Conservation (phyloP, 2,888 invertebrate species). For the Apotomis capreana region DNA sequence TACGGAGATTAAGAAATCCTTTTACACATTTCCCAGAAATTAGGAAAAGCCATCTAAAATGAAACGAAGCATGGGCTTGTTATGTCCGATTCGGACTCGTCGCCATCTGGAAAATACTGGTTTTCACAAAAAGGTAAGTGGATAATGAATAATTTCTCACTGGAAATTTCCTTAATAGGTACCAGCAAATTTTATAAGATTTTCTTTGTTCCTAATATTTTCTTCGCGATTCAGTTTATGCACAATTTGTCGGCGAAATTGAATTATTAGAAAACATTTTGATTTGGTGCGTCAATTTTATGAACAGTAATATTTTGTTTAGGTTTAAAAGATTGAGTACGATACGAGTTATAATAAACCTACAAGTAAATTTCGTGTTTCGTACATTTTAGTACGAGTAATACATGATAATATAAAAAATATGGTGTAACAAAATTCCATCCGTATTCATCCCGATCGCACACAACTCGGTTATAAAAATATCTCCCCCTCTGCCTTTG, state of each 20-base stretch:
- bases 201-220: neutral
- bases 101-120: neutral
- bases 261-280: neutral
- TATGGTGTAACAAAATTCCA: neutral
- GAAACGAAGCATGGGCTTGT: neutral
- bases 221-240: neutral
- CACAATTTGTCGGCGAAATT: neutral
- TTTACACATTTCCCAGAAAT: constrained; percentile 13
- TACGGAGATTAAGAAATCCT: constrained; percentile 23
- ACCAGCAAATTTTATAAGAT: neutral
- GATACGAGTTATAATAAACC: too few species aligned
- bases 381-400: too few species aligned
- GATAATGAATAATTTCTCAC: constrained; percentile 1
- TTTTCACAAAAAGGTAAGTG: neutral
- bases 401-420: too few species aligned
- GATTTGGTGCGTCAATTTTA: neutral
- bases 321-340: too few species aligned
- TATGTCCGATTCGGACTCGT: neutral
- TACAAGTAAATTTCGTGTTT: too few species aligned
- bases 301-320: neutral
- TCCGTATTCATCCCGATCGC: neutral
- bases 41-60: neutral
- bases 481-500: neutral
- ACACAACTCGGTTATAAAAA: neutral
- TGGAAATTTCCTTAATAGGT: neutral